Evolutionary conservation across 1,140 invertebrate species (phyloP).

Genomic region (Pemphigus obesinymphae): DNA sequence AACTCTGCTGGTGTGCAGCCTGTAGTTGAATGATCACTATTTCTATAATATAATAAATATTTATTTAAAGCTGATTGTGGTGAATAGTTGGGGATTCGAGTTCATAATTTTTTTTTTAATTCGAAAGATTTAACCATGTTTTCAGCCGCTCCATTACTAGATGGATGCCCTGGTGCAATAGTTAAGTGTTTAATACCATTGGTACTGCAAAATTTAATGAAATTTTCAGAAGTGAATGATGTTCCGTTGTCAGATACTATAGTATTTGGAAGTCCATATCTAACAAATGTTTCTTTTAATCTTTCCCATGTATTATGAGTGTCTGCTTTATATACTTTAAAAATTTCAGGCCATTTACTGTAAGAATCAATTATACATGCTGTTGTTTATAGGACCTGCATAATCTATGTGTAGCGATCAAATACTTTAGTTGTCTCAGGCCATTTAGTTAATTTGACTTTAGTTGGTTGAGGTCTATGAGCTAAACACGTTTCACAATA

Average conservation of each 20-base stretch:
- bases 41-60: no score
- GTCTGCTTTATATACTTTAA: constrained; percentile 37
- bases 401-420: constrained; percentile 45
- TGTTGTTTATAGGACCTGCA: constrained; percentile 31
- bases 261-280: constrained; percentile 45
- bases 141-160: constrained; percentile 49
- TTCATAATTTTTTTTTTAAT: constrained; percentile 43
- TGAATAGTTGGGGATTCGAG: no score
- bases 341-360: constrained; percentile 49
- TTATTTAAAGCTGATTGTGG: no score
- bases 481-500: constrained; percentile 1
- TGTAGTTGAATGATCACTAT: no score
- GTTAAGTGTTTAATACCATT: no score
- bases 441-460: constrained; percentile 47
- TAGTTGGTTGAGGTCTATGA: background rate
- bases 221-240: constrained; percentile 47
- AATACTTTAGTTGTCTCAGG: constrained; percentile 1
- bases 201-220: constrained; percentile 44
- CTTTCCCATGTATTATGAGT: constrained; percentile 42
- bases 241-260: constrained; percentile 48
- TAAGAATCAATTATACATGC: no score
- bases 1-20: no score
- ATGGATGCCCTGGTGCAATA: no score
- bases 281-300: constrained; percentile 44
- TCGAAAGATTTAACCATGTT: no score